Conservation (phyloP, 2,888 invertebrate species). For the Heteromurus nitidus region DNA sequence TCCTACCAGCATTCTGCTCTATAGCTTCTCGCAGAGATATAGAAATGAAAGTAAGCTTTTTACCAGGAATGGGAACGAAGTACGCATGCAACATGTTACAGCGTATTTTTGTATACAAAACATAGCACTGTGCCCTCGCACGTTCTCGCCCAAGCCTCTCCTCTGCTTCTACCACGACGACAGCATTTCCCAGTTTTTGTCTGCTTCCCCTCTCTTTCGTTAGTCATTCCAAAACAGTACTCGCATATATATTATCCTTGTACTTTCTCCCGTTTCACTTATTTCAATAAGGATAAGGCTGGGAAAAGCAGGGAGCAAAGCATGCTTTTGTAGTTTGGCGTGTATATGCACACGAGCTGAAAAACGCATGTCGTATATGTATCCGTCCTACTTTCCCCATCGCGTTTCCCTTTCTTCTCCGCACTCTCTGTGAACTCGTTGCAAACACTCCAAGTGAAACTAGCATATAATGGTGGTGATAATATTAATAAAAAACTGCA, state of each 20-base stretch:
- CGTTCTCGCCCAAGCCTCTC: background rate
- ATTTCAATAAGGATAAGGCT: no score
- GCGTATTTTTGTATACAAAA: background rate
- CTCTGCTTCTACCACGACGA: background rate
- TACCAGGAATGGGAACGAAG: constrained; percentile 26
- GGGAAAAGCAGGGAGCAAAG: background rate
- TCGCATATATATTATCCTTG: background rate
- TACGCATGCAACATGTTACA: constrained; percentile 52
- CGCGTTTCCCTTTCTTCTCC: background rate
- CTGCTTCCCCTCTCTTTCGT: background rate
- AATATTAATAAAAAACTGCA: constrained; percentile 1
- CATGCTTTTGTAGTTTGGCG: background rate
- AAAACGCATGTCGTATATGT: constrained; percentile 23
- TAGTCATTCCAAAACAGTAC: no score
- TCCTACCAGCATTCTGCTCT: background rate
- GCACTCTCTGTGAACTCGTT: background rate
- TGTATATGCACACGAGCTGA: background rate
- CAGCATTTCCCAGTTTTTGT: background rate
- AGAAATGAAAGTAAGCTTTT: no score
- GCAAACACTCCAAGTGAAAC: background rate
- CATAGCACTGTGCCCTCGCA: background rate
- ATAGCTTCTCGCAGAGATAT: background rate
- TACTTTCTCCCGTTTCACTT: constrained; percentile 17
- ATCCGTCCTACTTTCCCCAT: constrained; percentile 42
- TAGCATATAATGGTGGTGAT: background rate